Evolutionary conservation across 2,797 vertebrate genomes (phyloP).

Genomic region (Peromyscus melanophrys): DNA sequence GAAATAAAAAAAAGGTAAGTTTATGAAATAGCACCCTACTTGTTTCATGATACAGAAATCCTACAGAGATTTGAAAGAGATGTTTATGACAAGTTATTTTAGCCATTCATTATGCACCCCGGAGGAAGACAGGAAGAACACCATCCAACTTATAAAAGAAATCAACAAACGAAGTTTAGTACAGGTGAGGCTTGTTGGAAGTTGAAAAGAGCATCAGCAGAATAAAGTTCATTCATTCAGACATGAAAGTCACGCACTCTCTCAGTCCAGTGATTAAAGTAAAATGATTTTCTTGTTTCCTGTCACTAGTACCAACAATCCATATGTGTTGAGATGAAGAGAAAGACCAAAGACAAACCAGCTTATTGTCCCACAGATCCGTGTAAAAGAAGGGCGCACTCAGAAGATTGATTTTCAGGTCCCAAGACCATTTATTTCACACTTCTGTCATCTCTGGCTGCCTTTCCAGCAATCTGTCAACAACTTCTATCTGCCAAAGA

Average conservation of each 20-base stretch:
- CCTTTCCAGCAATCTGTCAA: constrained; percentile 85
- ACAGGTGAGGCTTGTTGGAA: constrained; percentile 8
- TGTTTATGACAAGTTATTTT: constrained; percentile 42
- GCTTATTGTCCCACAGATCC: constrained; percentile 66
- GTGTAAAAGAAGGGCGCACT: constrained; percentile 71
- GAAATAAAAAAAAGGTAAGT: constrained; percentile 22
- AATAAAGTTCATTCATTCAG: constrained; percentile 36
- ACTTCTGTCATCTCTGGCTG: constrained; percentile 83
- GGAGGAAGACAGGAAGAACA: background rate
- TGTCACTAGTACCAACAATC: constrained; percentile 53
- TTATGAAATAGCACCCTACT: constrained; percentile 25
- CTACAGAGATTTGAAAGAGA: constrained; percentile 41
- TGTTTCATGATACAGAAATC: constrained; percentile 33
- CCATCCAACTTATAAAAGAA: constrained; percentile 29
- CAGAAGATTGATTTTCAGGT: constrained; percentile 78
- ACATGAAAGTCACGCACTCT: background rate
- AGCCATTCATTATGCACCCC: background rate
- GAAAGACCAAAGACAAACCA: constrained; percentile 45
- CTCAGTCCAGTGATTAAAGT: constrained; percentile 50
- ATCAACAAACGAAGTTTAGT: background rate
- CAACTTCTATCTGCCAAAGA: constrained; percentile 81
- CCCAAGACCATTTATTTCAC: constrained; percentile 79
- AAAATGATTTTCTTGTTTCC: constrained; percentile 66
- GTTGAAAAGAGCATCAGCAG: background rate
- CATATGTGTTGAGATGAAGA: constrained; percentile 32